Evolutionary conservation across 2,113 vertebrate genomes (phyloP).

Genomic region (Toxotes jaculatrix): DNA sequence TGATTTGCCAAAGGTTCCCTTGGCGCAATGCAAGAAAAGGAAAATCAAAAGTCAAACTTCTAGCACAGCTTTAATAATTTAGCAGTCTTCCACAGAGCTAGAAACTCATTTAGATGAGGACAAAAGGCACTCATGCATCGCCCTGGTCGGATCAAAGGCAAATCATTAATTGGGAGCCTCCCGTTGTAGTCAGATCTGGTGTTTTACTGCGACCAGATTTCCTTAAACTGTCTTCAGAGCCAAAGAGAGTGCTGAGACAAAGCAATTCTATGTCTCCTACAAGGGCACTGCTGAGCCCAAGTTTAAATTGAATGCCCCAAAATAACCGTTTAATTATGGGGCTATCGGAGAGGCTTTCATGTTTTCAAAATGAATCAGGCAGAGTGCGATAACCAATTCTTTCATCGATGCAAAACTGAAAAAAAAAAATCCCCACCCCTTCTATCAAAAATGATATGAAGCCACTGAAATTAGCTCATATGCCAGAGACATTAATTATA

Average conservation of each 20-base stretch:
- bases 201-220: conserved; percentile 67
- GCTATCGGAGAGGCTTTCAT: conserved; percentile 78
- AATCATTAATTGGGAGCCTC: conserved; percentile 64
- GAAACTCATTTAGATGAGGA: conserved; percentile 66
- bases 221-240: conserved; percentile 69
- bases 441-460: conserved; percentile 55
- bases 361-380: conserved; percentile 74
- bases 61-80: conserved; percentile 57
- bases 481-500: conserved; percentile 68
- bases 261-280: conserved; percentile 64
- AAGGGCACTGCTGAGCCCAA: conserved; percentile 68
- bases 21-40: conserved; percentile 10
- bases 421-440: neutral
- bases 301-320: conserved; percentile 81
- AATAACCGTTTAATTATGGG: conserved; percentile 82
- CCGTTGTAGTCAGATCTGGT: conserved; percentile 56
- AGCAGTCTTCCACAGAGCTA: conserved; percentile 40
- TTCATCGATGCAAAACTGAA: conserved; percentile 57
- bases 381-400: conserved; percentile 69
- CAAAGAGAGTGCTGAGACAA: conserved; percentile 70
- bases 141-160: conserved; percentile 71
- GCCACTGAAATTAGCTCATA: conserved; percentile 62
- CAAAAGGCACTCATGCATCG: conserved; percentile 58
- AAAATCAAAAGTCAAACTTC: conserved; percentile 47
- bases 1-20: conserved; percentile 26